A percentile compares a stretch with the other conserved stretches of the same genome.
Evolutionary conservation across 2,888 invertebrate species (phyloP).

Genomic region (Caenorhabditis zanzibari): DNA sequence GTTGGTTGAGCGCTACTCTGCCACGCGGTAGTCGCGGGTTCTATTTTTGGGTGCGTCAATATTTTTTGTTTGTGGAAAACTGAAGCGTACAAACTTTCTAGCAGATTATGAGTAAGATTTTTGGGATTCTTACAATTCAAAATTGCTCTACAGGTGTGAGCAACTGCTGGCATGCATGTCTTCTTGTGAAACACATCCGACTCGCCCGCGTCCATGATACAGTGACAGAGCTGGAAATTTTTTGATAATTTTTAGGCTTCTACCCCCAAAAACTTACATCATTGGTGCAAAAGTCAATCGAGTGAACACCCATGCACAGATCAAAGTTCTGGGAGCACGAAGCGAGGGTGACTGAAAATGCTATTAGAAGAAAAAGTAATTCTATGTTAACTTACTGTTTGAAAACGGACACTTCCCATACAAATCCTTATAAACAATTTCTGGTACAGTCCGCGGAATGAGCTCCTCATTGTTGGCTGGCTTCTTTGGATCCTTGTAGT

Average conservation of each 20-base stretch:
- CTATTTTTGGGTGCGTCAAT: too few species aligned
- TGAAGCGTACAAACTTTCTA: too few species aligned
- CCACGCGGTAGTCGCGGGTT: too few species aligned
- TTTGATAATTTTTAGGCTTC: too few species aligned
- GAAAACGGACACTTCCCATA: constrained; percentile 63
- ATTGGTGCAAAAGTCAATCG: constrained; percentile 55
- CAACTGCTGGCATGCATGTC: constrained; percentile 3
- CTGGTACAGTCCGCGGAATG: constrained; percentile 20
- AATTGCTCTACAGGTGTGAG: constrained; percentile 36
- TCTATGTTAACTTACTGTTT: constrained; percentile 49
- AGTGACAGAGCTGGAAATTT: constrained; percentile 56
- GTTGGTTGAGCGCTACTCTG: too few species aligned
- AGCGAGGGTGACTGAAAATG: constrained; percentile 66
- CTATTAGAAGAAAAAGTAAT: background rate
- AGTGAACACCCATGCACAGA: constrained; percentile 58
- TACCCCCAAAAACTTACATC: too few species aligned
- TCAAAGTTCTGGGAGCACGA: constrained; percentile 67
- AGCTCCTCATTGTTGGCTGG: constrained; percentile 24
- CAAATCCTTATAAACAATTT: constrained; percentile 52
- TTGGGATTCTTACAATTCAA: constrained; percentile 54
- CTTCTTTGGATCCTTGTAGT: constrained; percentile 63
- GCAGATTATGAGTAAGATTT: too few species aligned
- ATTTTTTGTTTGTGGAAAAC: too few species aligned
- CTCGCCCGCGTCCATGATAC: constrained; percentile 54
- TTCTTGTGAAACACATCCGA: constrained; percentile 9